Evolutionary conservation across 2,888 invertebrate genomes (phyloP).

Genomic region (Drosophila pullipes): DNA sequence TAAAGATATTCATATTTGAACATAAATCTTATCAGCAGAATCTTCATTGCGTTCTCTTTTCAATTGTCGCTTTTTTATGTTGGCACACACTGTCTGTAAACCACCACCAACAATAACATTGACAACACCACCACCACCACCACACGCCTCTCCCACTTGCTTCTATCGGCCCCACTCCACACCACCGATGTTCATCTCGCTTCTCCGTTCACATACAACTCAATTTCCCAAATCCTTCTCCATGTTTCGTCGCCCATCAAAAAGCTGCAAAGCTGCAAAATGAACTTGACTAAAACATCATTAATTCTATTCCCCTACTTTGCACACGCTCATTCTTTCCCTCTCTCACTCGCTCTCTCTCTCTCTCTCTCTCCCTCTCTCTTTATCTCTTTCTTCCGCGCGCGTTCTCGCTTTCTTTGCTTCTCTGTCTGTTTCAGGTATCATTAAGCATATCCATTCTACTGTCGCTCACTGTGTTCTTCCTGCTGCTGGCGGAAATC

Average conservation of each 20-base stretch:
- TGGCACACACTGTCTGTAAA: background rate
- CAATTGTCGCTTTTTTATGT: conserved; percentile 65
- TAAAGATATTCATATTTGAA: conserved; percentile 11
- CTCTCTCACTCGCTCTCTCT: conserved; percentile 1
- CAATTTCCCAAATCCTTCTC: conserved; percentile 57
- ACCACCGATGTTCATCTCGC: background rate
- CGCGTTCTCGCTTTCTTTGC: conserved; percentile 69
- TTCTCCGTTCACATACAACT: conserved; percentile 58
- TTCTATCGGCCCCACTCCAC: background rate
- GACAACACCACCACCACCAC: background rate
- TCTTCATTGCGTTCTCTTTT: conserved; percentile 42
- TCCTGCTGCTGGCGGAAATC: conserved; percentile 95
- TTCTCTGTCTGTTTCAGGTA: conserved; percentile 87
- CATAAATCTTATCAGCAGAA: conserved; percentile 43
- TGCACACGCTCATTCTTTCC: background rate
- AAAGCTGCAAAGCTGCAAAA: conserved; percentile 50
- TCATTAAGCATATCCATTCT: conserved; percentile 98
- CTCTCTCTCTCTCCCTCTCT: conserved; percentile 8
- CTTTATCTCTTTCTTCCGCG: background rate
- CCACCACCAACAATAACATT: background rate
- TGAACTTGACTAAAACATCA: conserved; percentile 51
- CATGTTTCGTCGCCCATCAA: conserved; percentile 38
- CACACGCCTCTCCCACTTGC: background rate
- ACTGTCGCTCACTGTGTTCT: conserved; percentile 98
- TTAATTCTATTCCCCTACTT: conserved; percentile 20